Conservation (phyloP, 2,797 vertebrate species). For the Orientallactaga sibirica region DNA sequence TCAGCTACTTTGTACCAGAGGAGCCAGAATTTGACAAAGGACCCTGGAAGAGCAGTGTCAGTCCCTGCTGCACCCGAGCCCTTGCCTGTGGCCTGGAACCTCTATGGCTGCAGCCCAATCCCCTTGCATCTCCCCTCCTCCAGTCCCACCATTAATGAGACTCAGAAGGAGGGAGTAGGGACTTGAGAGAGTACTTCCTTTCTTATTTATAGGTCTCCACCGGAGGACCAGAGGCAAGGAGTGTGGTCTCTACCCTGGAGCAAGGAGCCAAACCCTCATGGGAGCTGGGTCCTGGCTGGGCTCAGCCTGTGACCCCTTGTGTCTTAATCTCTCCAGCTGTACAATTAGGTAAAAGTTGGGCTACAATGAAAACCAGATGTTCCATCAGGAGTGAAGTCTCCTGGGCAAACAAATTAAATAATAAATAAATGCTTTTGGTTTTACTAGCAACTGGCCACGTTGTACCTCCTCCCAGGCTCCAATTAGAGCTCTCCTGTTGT, state of each 20-base stretch:
- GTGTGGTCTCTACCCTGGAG: constrained; percentile 75
- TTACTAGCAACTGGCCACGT: constrained; percentile 77
- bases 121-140: constrained; percentile 8
- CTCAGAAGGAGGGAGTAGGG: constrained; percentile 66
- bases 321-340: constrained; percentile 85
- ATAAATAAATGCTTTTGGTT: constrained; percentile 84
- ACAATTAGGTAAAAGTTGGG: constrained; percentile 84
- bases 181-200: constrained; percentile 80
- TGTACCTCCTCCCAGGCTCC: constrained; percentile 73
- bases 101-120: constrained; percentile 11
- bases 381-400: constrained; percentile 81
- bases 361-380: constrained; percentile 85
- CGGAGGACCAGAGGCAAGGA: constrained; percentile 81
- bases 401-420: constrained; percentile 86
- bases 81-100: constrained; percentile 18
- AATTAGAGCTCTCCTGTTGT: constrained; percentile 76
- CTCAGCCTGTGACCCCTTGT: constrained; percentile 81
- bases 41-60: not conserved
- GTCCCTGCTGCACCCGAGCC: not conserved
- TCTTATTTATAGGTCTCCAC: constrained; percentile 78
- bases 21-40: constrained; percentile 16
- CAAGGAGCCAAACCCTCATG: constrained; percentile 73
- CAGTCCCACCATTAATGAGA: constrained; percentile 74
- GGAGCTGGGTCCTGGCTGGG: constrained; percentile 75
- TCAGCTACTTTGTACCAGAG: not conserved